These are phyloP conservation scores for Dissostichus mawsoni DNA, from an alignment of 2,113 vertebrate species.

Conservation along the genomic window DNA sequence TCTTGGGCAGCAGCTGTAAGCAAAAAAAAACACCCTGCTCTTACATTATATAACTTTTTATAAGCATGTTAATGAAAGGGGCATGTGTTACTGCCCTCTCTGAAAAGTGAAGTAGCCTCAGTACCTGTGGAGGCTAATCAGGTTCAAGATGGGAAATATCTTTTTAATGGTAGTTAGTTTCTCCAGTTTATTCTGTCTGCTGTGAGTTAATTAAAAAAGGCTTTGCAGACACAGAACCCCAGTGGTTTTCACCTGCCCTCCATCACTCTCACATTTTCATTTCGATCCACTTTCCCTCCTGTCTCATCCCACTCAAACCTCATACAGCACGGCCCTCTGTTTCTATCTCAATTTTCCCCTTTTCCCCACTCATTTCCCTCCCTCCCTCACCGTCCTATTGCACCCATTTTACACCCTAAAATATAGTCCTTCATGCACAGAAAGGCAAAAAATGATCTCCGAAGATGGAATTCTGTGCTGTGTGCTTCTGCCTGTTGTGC, in stretches of 20 bases:
- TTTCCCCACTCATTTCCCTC: background rate
- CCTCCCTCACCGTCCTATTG: constrained; percentile 3
- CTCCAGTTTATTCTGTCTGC: constrained; percentile 56
- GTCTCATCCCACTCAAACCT: constrained; percentile 42
- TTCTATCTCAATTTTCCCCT: constrained; percentile 26
- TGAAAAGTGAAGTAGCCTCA: constrained; percentile 35
- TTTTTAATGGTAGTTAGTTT: constrained; percentile 59
- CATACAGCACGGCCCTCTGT: constrained; percentile 1
- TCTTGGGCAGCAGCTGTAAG: background rate
- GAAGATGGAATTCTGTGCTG: constrained; percentile 9
- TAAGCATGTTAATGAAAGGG: background rate
- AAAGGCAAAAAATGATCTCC: constrained; percentile 4
- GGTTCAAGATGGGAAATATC: constrained; percentile 59
- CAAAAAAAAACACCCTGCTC: background rate
- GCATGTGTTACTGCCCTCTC: constrained; percentile 4
- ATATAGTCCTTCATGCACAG: constrained; percentile 20
- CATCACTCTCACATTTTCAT: constrained; percentile 33
- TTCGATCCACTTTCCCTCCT: constrained; percentile 38
- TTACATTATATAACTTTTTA: background rate
- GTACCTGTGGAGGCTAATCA: constrained; percentile 57
- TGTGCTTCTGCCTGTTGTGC: constrained; percentile 12
- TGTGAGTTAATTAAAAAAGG: constrained; percentile 69
- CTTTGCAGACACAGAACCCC: constrained; percentile 51
- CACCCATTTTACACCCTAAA: constrained; percentile 9
- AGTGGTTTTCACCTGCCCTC: constrained; percentile 57